Base-by-base conservation (phyloP, 2,797 vertebrate genomes). In the Diplodus sargus region DNA sequence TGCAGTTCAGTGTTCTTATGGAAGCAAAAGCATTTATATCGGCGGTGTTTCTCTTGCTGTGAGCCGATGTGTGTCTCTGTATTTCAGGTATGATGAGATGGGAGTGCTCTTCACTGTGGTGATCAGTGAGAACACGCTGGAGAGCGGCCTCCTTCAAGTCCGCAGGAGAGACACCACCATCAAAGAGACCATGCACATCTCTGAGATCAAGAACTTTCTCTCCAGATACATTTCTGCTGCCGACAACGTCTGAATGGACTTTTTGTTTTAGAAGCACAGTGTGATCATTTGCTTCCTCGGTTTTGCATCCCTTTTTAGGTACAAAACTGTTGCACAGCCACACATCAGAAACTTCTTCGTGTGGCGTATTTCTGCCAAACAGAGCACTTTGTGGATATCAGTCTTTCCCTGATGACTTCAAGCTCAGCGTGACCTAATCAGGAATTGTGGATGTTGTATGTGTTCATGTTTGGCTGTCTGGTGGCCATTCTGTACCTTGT, bases 41-140 rank as follows among this genome's bases (percentile, higher is more conserved):
- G 39, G 6, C 10, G 15, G 17, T 17, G 17, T 42, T 52, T 67
- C 2, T 54, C 3, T 58, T 14, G 5, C 7, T 64, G 3, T 60
- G 3, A 14, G 39, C 34, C 76, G 17, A 67, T 25, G 14, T 68
- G 42, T 81, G 20, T 80, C 0, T 23, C 20, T 65, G 30, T 10
- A 10, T 82, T 91, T 39, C 80, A 99, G 98, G 87, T 99, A 99
- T 0, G 98, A 99, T 88, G 97, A 99, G 93, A 99, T 99, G 98
- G 96, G 98, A 2, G 90, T 99, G 90, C 95, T 97, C 30, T 99
- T 99, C 93, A 96, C 93, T 1, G 79, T 97, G 77, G 74, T 97
- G 83, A 77, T 99, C 68, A 94, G 90, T 61, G 97, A 98, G 65
- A 91, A 88, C 72, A 99, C 98, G 0, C 85, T 99, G 79, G 97